Conservation (phyloP, 1,140 invertebrate genomes). For the Aphidius gifuensis region DNA sequence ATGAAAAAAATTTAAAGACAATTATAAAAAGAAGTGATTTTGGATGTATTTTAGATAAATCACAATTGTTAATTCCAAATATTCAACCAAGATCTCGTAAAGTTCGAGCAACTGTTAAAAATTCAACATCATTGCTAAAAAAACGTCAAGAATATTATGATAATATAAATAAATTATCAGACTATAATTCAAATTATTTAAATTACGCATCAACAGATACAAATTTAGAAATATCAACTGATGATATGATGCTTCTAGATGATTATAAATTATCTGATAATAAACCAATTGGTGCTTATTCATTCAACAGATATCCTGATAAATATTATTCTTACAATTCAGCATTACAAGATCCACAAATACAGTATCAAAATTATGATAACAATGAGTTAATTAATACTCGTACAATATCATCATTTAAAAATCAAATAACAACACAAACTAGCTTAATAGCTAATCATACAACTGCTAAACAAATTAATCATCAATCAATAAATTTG, state of each 20-base stretch:
- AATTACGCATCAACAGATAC: neutral
- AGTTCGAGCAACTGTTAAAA: neutral
- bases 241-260: neutral
- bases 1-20: constrained; percentile 3
- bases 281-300: neutral
- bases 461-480: neutral
- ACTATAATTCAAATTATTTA: neutral
- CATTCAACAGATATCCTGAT: no score
- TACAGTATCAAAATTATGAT: neutral
- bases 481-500: neutral
- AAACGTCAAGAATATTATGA: neutral
- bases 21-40: constrained; percentile 20
- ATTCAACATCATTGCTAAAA: no score
- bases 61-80: constrained; percentile 3
- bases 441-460: neutral
- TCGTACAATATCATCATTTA: neutral
- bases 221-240: neutral
- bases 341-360: no score
- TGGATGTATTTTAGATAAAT: constrained; percentile 14
- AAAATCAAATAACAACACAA: neutral
- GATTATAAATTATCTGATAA: neutral
- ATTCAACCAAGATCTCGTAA: constrained; percentile 3
- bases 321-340: no score
- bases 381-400: neutral
- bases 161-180: neutral